Percentiles rank a stretch among this genome's conserved stretches.
Evolutionary conservation across 2,797 vertebrate species (phyloP).

Genomic region (Lepidocolaptes lacrymiger): DNA sequence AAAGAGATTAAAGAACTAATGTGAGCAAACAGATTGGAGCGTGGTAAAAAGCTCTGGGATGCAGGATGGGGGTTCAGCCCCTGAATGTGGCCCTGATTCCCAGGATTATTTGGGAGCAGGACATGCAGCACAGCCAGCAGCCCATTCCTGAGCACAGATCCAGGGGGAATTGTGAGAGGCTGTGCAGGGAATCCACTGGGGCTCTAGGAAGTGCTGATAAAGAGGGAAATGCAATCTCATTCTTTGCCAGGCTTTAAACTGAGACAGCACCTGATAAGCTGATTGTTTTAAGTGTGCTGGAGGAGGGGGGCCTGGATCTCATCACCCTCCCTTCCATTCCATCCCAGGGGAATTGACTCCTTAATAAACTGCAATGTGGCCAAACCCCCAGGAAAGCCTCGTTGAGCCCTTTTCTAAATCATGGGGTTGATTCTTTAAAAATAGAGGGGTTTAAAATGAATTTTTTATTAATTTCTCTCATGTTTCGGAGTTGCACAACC

Average conservation of each 20-base stretch:
- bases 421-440: neutral
- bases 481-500: neutral
- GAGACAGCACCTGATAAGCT: neutral
- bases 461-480: neutral
- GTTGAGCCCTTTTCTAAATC: neutral
- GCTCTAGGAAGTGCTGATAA: neutral
- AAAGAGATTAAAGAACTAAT: neutral
- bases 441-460: no score
- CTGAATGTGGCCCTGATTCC: neutral
- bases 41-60: neutral
- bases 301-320: neutral
- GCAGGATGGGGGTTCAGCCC: neutral
- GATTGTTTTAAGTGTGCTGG: neutral
- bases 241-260: neutral
- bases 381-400: neutral
- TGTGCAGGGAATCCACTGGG: neutral
- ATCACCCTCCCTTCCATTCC: neutral
- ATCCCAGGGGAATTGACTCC: neutral
- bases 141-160: neutral
- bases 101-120: neutral
- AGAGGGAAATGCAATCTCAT: neutral
- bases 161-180: neutral
- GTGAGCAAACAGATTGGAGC: neutral
- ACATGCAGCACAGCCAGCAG: fast-evolving
- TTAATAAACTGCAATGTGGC: neutral